Percentiles rank a stretch among this genome's conserved stretches.
phyloP scores from a whole-genome alignment of 2,113 vertebrate species.

The Anser cygnoides region DNA sequence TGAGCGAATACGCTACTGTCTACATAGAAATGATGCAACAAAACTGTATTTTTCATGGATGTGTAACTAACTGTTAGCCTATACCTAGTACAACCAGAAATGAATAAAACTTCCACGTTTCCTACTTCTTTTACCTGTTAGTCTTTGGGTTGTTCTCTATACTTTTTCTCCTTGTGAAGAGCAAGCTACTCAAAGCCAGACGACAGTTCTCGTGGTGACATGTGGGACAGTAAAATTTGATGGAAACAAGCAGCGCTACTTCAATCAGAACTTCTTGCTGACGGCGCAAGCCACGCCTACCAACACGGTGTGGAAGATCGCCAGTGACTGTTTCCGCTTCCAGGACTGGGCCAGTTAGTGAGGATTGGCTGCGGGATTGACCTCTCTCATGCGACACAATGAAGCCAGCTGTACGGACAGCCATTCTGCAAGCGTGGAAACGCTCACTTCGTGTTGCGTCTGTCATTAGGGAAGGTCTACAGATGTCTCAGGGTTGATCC shows the following conservation, averaged over 20 bases:
- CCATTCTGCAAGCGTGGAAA: neutral
- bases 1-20: neutral
- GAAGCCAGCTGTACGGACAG: neutral
- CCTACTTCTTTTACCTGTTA: slow-evolving; percentile 29
- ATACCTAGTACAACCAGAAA: neutral
- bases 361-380: neutral
- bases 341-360: slow-evolving; percentile 90
- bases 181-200: slow-evolving; percentile 94
- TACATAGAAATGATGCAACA: neutral
- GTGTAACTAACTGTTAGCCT: neutral
- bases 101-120: neutral
- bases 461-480: neutral
- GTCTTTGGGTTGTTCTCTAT: slow-evolving; percentile 49
- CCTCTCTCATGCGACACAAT: neutral
- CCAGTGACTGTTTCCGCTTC: slow-evolving; percentile 96
- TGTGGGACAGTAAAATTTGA: slow-evolving; percentile 95
- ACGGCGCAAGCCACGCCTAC: slow-evolving; percentile 89
- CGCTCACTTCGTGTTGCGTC: neutral
- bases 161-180: slow-evolving; percentile 77
- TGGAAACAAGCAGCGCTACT: slow-evolving; percentile 93
- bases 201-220: slow-evolving; percentile 91
- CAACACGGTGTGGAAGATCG: slow-evolving; percentile 97
- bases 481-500: neutral
- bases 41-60: neutral
- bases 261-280: slow-evolving; percentile 96